Evolutionary conservation across 2,888 invertebrate species (phyloP), one percentile per base, ranked within the genome.

Genomic region (Drosophila neotestacea): DNA sequence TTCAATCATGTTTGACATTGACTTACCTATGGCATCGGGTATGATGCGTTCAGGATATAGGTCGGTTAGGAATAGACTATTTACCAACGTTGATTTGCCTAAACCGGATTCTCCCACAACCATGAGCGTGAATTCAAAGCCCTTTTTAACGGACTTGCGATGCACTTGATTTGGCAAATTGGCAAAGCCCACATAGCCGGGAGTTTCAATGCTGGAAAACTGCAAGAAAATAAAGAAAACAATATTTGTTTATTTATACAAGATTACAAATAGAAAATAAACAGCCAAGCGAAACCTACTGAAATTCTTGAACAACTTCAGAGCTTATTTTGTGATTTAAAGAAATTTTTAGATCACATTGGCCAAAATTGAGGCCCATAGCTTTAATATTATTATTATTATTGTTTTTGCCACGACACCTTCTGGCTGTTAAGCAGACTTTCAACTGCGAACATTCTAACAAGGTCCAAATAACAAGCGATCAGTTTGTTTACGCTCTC

Each of bases 111-210:
- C 96, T 39, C 98, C 97, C 7, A 97, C 98, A 61, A 99, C 98
- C 98, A 99, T 98, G 10, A 99, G 93, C 0, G 98, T 98, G 92
- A 99, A 99, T 93, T 98, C 98, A 91, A 99, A 99, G 27, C 98
- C 98, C 91, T 98, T 98, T 93, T 99, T 99, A 59, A 98, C 98
- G 0, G 98, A 98, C 93, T 99, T 99, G 74, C 98, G 94, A 92
- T 99, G 98, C 30, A 99, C 98, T 93, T 98, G 98, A 93, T 98
- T 98, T 1, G 98, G 98, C 41, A 99, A 93, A 94, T 98, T 98
- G 55, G 98, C 98, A 63, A 93, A 93, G 36, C 93, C 93, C 77
- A 93, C 96, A 93, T 98, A 98, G 27, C 97, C 97, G 34, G 97
- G 96, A 0, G 97, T 96, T 92, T 97, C 97, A 81, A 97, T 93